Base-by-base conservation (phyloP, 1,140 invertebrate species). In the Listronotus bonariensis region DNA sequence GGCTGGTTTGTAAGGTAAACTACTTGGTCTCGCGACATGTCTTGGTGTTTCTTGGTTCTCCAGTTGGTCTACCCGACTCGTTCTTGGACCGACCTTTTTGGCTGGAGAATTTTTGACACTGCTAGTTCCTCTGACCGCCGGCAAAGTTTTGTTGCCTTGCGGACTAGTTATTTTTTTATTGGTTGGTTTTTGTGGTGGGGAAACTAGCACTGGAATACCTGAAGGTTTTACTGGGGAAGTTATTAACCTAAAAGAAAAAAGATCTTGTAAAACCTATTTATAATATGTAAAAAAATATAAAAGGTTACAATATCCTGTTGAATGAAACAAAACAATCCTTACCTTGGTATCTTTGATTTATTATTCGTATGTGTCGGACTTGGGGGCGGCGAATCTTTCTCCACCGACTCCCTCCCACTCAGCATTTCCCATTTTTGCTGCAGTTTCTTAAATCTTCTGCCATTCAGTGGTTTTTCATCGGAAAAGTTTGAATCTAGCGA, bases 371-470 rank as follows among this genome's bases (percentile, higher is more conserved):
- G 76, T 17, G 78, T 81, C 0, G 83, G 83, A 5, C 82, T 81
- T 0, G 71, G 60, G 0, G 80, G 81, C 8, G 83, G 82, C 0
- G 79, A 76, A 17, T 65, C 54, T n/a, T 51, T 56, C 10, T 76
- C 70, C 52, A 75, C 77, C 17, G 77, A 79, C 67, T 86, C 81
- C 67, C 82, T 80, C 34, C 81, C 78, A 71, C 82, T 79, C 61
- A 93, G 83, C 76, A 90, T 83, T 78, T 95, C 92, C 92, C 92
- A 95, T 74, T 92, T 92, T 76, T 91, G 87, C 73, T 94, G 92
- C 32, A 95, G 77, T 34, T 89, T 85, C 40, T 89, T 85, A 78
- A 94, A 95, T 2, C 82, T 77, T 54, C 79, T 80, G 8, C 80
- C 79, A 11, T 79, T 73, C 26, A 80, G 57, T 5, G 73, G 75